Evolutionary conservation across 2,113 vertebrate species (phyloP), one percentile per base, ranked within the genome.

Genomic region (Calonectris borealis): DNA sequence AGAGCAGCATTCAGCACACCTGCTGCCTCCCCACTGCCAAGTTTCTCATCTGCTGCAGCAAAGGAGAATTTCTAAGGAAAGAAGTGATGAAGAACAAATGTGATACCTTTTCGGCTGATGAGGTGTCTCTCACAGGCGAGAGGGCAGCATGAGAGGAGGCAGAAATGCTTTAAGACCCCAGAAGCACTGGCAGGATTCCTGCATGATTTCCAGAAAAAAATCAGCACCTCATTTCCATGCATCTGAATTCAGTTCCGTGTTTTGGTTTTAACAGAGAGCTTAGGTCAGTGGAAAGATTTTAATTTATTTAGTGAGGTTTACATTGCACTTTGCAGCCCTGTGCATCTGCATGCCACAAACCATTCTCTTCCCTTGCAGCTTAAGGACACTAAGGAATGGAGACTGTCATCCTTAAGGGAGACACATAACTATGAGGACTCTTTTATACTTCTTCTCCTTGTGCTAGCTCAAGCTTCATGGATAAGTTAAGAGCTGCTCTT

Each of bases 21-120:
- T 90, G 94, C 95, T 90, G 82, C 94, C 87, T 89, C 42, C 80
- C 54, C 0, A 2, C 86, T 95, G 96, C 96, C 95, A 76, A 26
- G 52, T 42, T 46, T 48, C 83, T 70, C 78, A 26, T 90, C 84
- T 91, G 95, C 95, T 76, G 62, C 82, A 2, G 46, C 84, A 31
- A 16, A 15, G 87, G 69, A 27, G 76, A 6, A 12, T 34, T 72
- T 22, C 72, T 22, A 18, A 64, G 83, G 51, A 32, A n/a, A 13
- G 42, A 24, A 42, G 38, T 1, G 8, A 26, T 57, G 34, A 27
- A 36, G 62, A 81, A 4, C 68, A 92, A 92, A 77, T 9, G 40
- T 7, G 3, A 34, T 57, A 62, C 44, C 58, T 69, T 54, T 93
- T 73, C 54, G 94, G 91, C 76, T 83, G 86, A 25, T 66, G 72